phyloP scores from a whole-genome alignment of 2,113 vertebrate species.

The Grammomys surdaster region DNA sequence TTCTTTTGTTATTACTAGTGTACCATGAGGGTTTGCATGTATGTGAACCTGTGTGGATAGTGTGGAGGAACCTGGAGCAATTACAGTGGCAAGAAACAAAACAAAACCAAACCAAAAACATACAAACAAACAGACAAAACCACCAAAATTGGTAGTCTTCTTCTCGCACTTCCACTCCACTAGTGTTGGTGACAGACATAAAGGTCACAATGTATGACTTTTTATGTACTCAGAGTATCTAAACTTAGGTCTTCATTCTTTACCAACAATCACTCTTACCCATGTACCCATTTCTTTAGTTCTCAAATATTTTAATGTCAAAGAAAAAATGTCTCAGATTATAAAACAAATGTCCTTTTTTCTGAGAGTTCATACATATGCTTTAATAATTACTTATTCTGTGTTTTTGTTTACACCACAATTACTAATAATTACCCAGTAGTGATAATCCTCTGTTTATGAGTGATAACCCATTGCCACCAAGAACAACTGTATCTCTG shows the following conservation, averaged over 20 bases:
- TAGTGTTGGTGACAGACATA: not conserved
- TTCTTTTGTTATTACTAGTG: not conserved
- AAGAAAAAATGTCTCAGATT: not conserved
- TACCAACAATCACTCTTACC: too few relatives aligned
- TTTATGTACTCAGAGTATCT: not conserved
- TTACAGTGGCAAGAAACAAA: too few relatives aligned
- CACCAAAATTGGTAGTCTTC: not conserved
- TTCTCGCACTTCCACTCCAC: not conserved
- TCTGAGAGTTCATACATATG: not conserved
- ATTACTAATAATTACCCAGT: not conserved
- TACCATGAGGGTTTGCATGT: not conserved
- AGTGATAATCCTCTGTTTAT: not conserved
- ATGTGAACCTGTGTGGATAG: too few relatives aligned
- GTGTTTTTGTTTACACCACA: not conserved
- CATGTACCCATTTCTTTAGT: not conserved
- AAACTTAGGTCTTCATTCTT: not conserved
- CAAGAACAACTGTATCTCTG: not conserved
- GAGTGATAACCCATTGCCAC: not conserved
- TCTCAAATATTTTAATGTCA: not conserved
- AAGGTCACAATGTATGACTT: not conserved
- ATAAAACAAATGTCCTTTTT: not conserved
- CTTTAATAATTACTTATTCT: not conserved
- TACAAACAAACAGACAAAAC: not conserved
- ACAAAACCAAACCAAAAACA: not conserved
- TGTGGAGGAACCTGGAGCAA: not conserved